Conservation (phyloP, 2,113 vertebrate species). For the Gopherus flavomarginatus region DNA sequence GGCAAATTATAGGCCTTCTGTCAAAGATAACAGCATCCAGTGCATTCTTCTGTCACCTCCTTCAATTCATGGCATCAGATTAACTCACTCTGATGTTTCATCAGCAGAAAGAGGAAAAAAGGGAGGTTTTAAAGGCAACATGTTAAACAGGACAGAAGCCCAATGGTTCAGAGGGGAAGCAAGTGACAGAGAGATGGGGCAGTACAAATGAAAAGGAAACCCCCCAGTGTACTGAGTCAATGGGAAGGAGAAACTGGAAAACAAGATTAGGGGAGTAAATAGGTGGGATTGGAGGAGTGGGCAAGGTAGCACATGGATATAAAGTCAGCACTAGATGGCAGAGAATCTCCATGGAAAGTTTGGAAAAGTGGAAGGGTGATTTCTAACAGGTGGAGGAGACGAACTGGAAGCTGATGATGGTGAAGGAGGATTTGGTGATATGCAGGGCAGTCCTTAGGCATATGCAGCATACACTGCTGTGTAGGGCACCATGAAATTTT, state of each 20-base stretch:
- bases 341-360: neutral
- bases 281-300: fast-evolving
- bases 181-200: neutral
- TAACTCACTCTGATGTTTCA: neutral
- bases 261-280: neutral
- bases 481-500: too few species aligned
- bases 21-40: neutral
- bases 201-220: neutral
- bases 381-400: neutral
- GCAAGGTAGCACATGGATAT: neutral
- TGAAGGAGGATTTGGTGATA: neutral
- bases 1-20: neutral
- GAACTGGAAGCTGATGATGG: neutral
- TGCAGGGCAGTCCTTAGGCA: too few species aligned
- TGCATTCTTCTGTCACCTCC: neutral
- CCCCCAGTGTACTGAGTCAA: neutral
- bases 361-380: neutral
- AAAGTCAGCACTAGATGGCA: neutral
- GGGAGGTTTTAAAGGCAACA: neutral
- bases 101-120: neutral
- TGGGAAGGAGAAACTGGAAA: neutral
- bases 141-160: neutral
- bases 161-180: neutral
- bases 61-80: neutral
- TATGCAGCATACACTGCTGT: too few species aligned